Base-by-base conservation (phyloP, 2,113 vertebrate species). In the Brachypteracias leptosomus region DNA sequence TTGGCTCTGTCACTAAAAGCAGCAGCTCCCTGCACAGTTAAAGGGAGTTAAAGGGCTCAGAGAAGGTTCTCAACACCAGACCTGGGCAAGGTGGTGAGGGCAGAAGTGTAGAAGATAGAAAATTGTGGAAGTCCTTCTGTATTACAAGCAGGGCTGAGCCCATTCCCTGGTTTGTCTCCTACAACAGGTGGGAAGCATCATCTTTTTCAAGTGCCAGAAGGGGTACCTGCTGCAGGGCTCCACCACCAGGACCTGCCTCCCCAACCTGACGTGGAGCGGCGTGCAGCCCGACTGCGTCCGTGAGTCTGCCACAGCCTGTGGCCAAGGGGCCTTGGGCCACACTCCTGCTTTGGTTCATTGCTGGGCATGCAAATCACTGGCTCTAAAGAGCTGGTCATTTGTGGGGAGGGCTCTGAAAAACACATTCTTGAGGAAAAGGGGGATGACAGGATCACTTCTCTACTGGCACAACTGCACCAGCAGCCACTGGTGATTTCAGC, bases 211-310 rank as follows among this genome's bases (percentile, higher is more conserved):
- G 96, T 99, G 99, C 96, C 99, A 99, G 85, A 99, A 99, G 97
- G 99, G 99, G 13, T 99, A 99, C 95, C 97, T 99, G 92, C 98
- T 99, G 46, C 99, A 99, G 97, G 99, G 99, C 49, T 99, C 99
- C 59, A 99, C 99, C 96, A 99, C 99, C 80, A 98, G 99, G 78
- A 99, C 99, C 33, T 99, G 99, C 97, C 98, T 99, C 40, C 99
- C 99, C 94, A 99, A 99, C 97, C 98, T 99, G 46, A 99, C 99
- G 13, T 99, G 99, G 99, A 99, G 99, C 21, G 99, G 99, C 38
- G 92, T 98, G 93, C 99, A 99, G 42, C 99, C 99, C 0, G 99
- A 99, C 94, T 99, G 99, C 82, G 98, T 99, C 93, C 98, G 99
- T 99, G 94, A 98, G 98, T 99, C 19, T 31, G 2, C 22, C 2